phyloP scores from a whole-genome alignment of 2,797 vertebrate genomes.

The Menidia menidia region DNA sequence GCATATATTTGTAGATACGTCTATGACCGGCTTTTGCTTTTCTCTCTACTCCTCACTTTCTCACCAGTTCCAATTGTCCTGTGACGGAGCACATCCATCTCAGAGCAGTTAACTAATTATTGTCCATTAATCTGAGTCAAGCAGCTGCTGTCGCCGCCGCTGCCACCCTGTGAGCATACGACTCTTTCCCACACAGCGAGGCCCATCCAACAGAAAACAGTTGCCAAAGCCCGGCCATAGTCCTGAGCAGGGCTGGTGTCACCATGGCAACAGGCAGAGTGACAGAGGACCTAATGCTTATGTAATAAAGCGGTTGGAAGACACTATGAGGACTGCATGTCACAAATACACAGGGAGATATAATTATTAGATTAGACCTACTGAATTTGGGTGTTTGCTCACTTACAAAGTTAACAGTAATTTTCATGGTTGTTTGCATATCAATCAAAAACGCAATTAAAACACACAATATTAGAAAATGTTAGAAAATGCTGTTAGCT shows the following conservation, averaged over 20 bases:
- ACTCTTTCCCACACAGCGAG: conserved; percentile 36
- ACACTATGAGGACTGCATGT: conserved; percentile 48
- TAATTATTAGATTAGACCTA: no score
- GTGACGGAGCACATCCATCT: conserved; percentile 78
- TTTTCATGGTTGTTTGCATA: no score
- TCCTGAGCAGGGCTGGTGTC: conserved; percentile 46
- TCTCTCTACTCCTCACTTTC: conserved; percentile 27
- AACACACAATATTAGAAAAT: no score
- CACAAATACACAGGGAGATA: background rate
- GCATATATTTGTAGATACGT: conserved; percentile 46
- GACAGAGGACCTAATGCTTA: conserved; percentile 45
- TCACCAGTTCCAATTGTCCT: conserved; percentile 17
- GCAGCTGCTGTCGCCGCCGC: conserved; percentile 52
- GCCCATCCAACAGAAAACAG: conserved; percentile 15
- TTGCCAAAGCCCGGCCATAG: conserved; percentile 24
- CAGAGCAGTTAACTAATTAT: conserved; percentile 71
- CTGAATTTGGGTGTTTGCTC: no score
- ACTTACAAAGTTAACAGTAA: no score
- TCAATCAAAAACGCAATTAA: no score
- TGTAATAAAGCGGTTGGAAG: conserved; percentile 58
- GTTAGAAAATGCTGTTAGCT: no score
- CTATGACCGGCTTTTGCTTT: conserved; percentile 24
- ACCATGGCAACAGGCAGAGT: conserved; percentile 69
- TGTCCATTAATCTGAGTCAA: conserved; percentile 76
- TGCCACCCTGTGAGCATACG: conserved; percentile 6